Conservation (phyloP, 1,140 invertebrate species). For the Fragariocoptes setiger region DNA sequence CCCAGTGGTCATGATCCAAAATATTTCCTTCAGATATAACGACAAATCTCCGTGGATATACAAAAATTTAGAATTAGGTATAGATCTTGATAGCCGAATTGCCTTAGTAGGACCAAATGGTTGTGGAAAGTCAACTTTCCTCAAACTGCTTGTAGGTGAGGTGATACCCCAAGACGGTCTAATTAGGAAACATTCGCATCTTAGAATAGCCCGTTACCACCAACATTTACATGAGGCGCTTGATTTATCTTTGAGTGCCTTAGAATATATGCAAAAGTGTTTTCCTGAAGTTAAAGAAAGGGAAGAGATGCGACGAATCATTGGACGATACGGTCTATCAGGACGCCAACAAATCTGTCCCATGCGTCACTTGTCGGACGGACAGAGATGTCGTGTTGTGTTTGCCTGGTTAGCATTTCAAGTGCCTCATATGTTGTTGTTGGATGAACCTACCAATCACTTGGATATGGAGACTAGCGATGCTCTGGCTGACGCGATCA, state of each 20-base stretch:
- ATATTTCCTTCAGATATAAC: slow-evolving; percentile 77
- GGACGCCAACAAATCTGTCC: slow-evolving; percentile 89
- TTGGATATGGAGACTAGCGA: slow-evolving; percentile 98
- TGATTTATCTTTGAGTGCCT: slow-evolving; percentile 66
- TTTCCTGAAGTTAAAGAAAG: slow-evolving; percentile 91
- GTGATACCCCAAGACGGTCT: slow-evolving; percentile 73
- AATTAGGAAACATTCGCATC: slow-evolving; percentile 87
- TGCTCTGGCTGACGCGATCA: slow-evolving; percentile 81
- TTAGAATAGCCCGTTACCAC: slow-evolving; percentile 86
- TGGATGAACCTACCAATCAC: slow-evolving; percentile 80
- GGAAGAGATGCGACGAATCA: slow-evolving; percentile 97
- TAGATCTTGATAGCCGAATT: slow-evolving; percentile 83
- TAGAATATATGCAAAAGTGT: slow-evolving; percentile 91
- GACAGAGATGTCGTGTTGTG: slow-evolving; percentile 85
- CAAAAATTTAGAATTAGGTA: slow-evolving; percentile 88
- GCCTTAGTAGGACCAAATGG: slow-evolving; percentile 96
- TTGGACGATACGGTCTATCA: slow-evolving; percentile 81
- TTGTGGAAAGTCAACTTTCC: slow-evolving; percentile 83
- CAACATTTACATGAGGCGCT: slow-evolving; percentile 90
- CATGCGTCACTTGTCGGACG: slow-evolving; percentile 85
- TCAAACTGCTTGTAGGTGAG: slow-evolving; percentile 81
- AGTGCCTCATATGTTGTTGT: slow-evolving; percentile 23
- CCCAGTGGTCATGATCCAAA: slow-evolving; percentile 93
- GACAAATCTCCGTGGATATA: slow-evolving; percentile 69
- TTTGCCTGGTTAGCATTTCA: slow-evolving; percentile 55